Percentiles rank a stretch among this genome's conserved stretches.
Conservation (phyloP, 1,140 invertebrate species). For the Hormaphis cornu region DNA sequence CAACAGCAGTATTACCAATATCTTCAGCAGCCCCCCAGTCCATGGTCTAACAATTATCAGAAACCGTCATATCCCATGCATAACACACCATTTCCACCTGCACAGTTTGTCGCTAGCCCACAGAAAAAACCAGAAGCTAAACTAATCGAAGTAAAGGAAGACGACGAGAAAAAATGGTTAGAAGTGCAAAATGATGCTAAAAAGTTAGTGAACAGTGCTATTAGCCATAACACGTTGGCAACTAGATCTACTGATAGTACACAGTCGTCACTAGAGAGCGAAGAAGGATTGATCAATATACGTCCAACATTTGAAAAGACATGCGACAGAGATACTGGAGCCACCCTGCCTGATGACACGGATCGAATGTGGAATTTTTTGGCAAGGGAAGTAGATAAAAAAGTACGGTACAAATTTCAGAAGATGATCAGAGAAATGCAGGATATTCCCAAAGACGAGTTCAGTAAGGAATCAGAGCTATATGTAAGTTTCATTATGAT, state of each 20-base stretch:
- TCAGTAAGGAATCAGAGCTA: slow-evolving; percentile 15
- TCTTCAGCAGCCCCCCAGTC: slow-evolving; percentile 4
- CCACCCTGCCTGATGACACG: slow-evolving; percentile 1
- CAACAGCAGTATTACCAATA: slow-evolving; percentile 19
- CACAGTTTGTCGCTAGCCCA: slow-evolving; percentile 13
- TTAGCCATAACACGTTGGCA: neutral
- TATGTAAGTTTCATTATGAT: neutral
- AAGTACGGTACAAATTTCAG: slow-evolving; percentile 26
- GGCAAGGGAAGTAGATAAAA: slow-evolving; percentile 23
- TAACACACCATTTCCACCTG: slow-evolving; percentile 5
- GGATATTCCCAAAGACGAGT: slow-evolving; percentile 23
- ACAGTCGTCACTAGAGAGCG: slow-evolving; percentile 9
- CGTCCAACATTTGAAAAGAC: slow-evolving; percentile 9
- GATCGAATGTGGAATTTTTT: slow-evolving; percentile 27
- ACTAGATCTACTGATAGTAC: slow-evolving; percentile 13
- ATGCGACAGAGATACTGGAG: neutral
- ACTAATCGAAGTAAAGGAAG: slow-evolving; percentile 20
- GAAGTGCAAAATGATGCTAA: slow-evolving; percentile 21
- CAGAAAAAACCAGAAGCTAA: slow-evolving; percentile 19
- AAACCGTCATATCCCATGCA: slow-evolving; percentile 21
- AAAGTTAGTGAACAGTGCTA: slow-evolving; percentile 12
- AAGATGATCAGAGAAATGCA: slow-evolving; percentile 30
- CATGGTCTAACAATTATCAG: slow-evolving; percentile 5
- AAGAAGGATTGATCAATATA: slow-evolving; percentile 12
- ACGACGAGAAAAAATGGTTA: slow-evolving; percentile 25